Percentiles rank a stretch among this genome's conserved stretches.
phyloP scores from a whole-genome alignment of 2,113 vertebrate species.

The Mormoops blainvillei region DNA sequence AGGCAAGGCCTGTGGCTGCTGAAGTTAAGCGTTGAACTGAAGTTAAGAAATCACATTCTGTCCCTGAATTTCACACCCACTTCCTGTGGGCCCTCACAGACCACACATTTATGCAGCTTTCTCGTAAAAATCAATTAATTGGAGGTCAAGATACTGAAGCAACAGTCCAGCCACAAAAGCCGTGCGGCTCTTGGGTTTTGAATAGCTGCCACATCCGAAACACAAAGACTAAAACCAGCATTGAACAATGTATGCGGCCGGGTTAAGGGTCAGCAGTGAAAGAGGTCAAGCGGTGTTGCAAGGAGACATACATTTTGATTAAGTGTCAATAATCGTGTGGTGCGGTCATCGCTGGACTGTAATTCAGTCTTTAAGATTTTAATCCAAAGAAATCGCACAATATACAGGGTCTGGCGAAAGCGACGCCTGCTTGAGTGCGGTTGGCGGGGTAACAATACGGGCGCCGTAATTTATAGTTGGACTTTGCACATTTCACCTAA shows the following conservation, averaged over 20 bases:
- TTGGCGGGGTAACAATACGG: too few relatives aligned
- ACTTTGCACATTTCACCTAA: too few relatives aligned
- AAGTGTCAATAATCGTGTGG: background rate
- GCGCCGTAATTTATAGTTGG: too few relatives aligned
- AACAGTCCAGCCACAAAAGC: background rate
- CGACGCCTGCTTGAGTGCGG: too few relatives aligned
- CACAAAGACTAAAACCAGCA: background rate
- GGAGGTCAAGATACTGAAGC: background rate
- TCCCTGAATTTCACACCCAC: background rate
- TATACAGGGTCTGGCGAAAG: too few relatives aligned
- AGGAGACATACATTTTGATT: background rate
- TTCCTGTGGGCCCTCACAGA: background rate
- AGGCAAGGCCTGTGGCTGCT: background rate
- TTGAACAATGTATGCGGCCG: background rate
- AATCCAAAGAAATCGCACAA: background rate
- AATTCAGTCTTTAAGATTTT: background rate
- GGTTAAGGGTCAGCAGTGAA: background rate
- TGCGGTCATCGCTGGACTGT: background rate
- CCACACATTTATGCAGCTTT: background rate
- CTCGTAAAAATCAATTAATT: too few relatives aligned
- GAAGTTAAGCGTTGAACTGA: background rate
- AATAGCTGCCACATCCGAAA: background rate
- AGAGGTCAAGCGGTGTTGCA: background rate
- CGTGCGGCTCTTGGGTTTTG: background rate
- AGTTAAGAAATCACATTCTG: background rate